Evolutionary conservation across 2,888 invertebrate species (phyloP).

Genomic region (Melanchra persicariae): DNA sequence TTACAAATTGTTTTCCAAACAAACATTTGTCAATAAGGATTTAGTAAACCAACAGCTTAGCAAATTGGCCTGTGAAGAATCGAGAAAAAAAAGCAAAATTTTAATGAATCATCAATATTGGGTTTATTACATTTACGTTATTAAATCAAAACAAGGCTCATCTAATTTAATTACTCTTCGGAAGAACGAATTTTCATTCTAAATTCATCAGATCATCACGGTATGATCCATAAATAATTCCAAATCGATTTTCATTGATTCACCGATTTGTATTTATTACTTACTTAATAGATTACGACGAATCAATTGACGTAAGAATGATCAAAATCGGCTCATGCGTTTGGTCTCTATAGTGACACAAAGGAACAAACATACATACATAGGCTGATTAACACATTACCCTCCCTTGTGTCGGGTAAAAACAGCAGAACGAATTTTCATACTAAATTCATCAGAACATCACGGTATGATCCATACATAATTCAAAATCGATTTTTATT

Average conservation of each 20-base stretch:
- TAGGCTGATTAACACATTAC: no score
- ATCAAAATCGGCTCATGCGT: no score
- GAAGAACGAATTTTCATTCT: not conserved
- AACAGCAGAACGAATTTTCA: not conserved
- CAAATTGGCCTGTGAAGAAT: no score
- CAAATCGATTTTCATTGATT: constrained; percentile 41
- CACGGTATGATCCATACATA: constrained; percentile 3
- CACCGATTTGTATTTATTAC: not conserved
- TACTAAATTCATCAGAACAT: not conserved
- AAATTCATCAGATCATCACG: constrained; percentile 6
- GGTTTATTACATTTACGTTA: not conserved
- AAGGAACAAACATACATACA: no score
- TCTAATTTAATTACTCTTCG: constrained; percentile 5
- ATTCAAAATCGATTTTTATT: constrained; percentile 39
- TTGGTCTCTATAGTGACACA: no score
- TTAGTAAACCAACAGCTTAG: no score
- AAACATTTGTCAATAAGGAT: not conserved
- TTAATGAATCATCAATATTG: no score
- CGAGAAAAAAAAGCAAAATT: no score
- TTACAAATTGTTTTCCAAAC: no score
- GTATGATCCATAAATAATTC: constrained; percentile 10
- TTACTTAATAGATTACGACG: no score
- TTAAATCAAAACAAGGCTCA: not conserved
- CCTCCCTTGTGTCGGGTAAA: no score
- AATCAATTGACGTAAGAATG: no score